These are phyloP conservation scores for Protaetia brevitarsis DNA, from an alignment of 1,140 invertebrate species.

Conservation along the genomic window DNA sequence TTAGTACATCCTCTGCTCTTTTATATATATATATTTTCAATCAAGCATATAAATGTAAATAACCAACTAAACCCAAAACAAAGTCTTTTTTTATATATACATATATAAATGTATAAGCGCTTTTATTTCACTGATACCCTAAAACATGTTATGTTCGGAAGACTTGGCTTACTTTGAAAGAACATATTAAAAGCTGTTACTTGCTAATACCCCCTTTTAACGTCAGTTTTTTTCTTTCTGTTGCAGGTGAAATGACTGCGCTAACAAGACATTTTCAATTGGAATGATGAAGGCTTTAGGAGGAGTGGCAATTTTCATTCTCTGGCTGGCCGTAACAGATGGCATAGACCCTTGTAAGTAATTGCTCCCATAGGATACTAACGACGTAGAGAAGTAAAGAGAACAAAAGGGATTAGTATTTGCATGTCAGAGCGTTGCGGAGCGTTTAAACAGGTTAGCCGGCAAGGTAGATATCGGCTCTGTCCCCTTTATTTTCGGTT, in stretches of 20 bases:
- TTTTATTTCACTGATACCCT: too few relatives aligned
- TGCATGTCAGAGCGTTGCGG: slow-evolving; percentile 35
- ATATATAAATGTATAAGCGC: too few relatives aligned
- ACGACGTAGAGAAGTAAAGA: slow-evolving; percentile 26
- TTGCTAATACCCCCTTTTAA: background rate
- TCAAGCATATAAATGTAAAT: too few relatives aligned
- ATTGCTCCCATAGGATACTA: slow-evolving; percentile 33
- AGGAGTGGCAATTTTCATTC: slow-evolving; percentile 24
- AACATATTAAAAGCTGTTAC: too few relatives aligned
- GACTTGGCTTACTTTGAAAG: too few relatives aligned
- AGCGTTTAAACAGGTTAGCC: slow-evolving; percentile 22
- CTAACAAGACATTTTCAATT: slow-evolving; percentile 12
- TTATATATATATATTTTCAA: too few relatives aligned
- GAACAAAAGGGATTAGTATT: slow-evolving; percentile 33
- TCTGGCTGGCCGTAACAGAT: slow-evolving; percentile 31
- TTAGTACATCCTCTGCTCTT: too few relatives aligned
- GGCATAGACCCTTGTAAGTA: slow-evolving; percentile 40
- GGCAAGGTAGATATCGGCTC: slow-evolving; percentile 27
- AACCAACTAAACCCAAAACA: too few relatives aligned
- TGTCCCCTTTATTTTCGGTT: slow-evolving; percentile 27
- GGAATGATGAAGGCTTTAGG: slow-evolving; percentile 25
- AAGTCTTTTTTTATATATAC: too few relatives aligned
- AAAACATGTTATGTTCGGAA: too few relatives aligned
- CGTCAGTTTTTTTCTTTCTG: slow-evolving; percentile 20
- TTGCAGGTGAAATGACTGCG: slow-evolving; percentile 35